Evolutionary conservation across 2,113 vertebrate species (phyloP), one percentile per base, ranked within the genome.

Genomic region (Cepphus grylle): DNA sequence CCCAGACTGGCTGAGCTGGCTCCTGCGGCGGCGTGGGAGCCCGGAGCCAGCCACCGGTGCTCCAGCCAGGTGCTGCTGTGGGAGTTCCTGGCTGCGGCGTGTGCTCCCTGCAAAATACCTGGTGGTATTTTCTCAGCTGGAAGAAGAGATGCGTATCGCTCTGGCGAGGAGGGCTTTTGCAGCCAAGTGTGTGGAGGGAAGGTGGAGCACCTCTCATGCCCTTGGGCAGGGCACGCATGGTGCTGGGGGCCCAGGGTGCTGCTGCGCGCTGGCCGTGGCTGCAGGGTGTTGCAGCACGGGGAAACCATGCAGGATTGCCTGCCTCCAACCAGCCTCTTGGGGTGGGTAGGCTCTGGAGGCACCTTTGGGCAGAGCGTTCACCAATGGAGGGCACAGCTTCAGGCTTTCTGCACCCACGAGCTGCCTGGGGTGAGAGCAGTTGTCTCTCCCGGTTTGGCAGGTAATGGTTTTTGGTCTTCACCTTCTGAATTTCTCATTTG

Each of bases 91-190:
- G 70, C 88, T 76, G 65, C 7, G 5, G 49, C 3, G 5, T 59
- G 58, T 1, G 63, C 81, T 74, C 90, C 11, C 78, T 67, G 40
- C 85, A 90, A 55, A 91, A 43, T 11, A 69, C 17, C 43, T 21
- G 56, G 4, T 36, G 88, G 49, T 85, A 6, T 94, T 90, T 94
- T 88, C 95, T 93, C 95, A 90, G 78, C 95, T 93, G 95, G 85
- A 50, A 94, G 62, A 47, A 67, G 56, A 80, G 81, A 92, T 90
- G 65, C 4, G 11, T 85, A 93, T 95, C 74, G 0, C 70, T 59
- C 13, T 14, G 78, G 73, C 56, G 55, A 13, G 34, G 42, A 81
- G n/a, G 38, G 1, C 5, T 66, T 45, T 12, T 32, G 73, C 73
- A 84, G 77, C 72, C 27, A 1, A 34, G 53, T 49, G 69, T 3